phyloP scores from a whole-genome alignment of 2,888 invertebrate species.

The Leptarthrus brevirostris region DNA sequence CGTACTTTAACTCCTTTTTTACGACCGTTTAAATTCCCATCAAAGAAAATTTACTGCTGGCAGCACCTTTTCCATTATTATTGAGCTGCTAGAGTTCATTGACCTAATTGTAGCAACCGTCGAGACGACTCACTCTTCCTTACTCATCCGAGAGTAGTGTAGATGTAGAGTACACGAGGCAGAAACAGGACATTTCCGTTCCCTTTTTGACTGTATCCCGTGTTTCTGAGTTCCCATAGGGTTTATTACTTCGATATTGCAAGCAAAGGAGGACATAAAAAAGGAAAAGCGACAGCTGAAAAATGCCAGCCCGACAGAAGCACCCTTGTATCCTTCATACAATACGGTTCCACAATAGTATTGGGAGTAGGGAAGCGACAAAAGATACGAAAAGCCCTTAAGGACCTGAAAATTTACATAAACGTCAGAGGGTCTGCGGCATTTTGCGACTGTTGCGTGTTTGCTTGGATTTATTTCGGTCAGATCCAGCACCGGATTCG shows the following conservation, averaged over 20 bases:
- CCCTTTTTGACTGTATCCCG: neutral
- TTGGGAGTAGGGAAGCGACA: neutral
- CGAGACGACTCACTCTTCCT: neutral
- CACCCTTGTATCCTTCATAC: neutral
- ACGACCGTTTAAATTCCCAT: constrained; percentile 21
- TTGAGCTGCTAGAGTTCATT: neutral
- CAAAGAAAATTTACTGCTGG: constrained; percentile 27
- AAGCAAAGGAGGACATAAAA: neutral
- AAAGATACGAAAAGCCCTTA: neutral
- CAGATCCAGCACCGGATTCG: too few relatives aligned
- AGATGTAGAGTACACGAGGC: neutral
- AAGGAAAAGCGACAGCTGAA: neutral
- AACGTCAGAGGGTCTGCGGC: neutral
- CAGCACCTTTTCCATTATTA: constrained; percentile 20
- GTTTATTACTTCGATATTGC: neutral
- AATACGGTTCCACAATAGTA: too few relatives aligned
- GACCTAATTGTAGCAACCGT: neutral
- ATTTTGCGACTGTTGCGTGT: neutral
- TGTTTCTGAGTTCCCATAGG: neutral
- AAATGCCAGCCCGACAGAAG: neutral
- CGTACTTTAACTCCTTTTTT: neutral
- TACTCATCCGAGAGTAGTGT: neutral
- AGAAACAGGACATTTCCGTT: neutral
- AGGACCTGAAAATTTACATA: neutral
- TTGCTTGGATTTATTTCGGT: neutral